Percentiles rank a stretch among this genome's conserved stretches.
Conservation (phyloP, 2,113 vertebrate species). For the Oplegnathus fasciatus region DNA sequence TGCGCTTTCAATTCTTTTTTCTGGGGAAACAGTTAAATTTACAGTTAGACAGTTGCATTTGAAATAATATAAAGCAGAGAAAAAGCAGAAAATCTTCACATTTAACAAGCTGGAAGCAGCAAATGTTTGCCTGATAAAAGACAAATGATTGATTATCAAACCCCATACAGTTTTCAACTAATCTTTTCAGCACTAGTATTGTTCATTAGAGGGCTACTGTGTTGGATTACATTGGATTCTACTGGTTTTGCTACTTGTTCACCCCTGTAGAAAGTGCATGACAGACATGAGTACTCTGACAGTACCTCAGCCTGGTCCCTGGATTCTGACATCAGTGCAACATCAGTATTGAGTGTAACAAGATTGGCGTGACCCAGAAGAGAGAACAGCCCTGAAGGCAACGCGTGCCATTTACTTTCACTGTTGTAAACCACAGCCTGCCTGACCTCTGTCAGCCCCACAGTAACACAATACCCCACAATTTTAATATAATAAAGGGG, state of each 20-base stretch:
- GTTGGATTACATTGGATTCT: neutral
- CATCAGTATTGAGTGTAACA: conserved; percentile 56
- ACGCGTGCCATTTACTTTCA: conserved; percentile 52
- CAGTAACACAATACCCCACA: conserved; percentile 31
- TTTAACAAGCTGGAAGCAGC: neutral
- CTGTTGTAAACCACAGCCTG: conserved; percentile 23
- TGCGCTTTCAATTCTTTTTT: neutral
- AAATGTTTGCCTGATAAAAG: neutral
- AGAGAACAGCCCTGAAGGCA: conserved; percentile 66
- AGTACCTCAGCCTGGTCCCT: neutral
- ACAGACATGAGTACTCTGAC: neutral
- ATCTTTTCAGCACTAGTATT: neutral
- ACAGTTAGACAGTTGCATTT: neutral
- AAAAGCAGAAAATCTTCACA: neutral
- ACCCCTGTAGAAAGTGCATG: neutral
- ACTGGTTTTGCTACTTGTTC: neutral
- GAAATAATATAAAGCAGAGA: neutral
- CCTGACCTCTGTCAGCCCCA: conserved; percentile 18
- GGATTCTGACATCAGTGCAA: conserved; percentile 26
- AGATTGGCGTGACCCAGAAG: conserved; percentile 64
- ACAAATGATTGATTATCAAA: neutral
- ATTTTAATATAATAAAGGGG: conserved; percentile 33
- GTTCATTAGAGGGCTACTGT: neutral
- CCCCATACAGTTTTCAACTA: neutral
- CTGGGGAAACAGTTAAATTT: neutral